Base-by-base conservation (phyloP, 2,113 vertebrate genomes). In the Leptocoma aspasia region DNA sequence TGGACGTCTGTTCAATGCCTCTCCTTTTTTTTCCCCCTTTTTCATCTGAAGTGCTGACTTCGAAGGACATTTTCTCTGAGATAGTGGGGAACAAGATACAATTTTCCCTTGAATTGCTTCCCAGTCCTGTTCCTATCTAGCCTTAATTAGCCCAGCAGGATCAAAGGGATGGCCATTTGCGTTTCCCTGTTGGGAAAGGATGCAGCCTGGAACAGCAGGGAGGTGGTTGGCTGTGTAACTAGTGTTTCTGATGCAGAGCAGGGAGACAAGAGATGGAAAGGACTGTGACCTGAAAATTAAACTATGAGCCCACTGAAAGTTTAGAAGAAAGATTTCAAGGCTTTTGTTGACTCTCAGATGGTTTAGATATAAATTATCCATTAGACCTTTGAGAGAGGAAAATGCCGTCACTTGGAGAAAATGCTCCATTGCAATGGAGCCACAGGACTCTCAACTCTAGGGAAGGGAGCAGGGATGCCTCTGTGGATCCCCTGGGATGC, bases 401-500 rank as follows among this genome's bases (percentile, higher is more conserved):
- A 68, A 50, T 5, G 5, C 19, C 39, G 12, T 26, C 63, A 24
- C 42, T 79, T 66, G 49, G 47, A 82, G 52, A 78, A 84, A 31
- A 77, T 17, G 15, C 33, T 80, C n/a, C 9, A 16, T 16, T 47
- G 24, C 42, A n/a, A 12, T 19, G 20, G 28, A 68, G 23, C 35
- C 27, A 19, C 0, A 5, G 30, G 64, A 21, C 33, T 60, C 28
- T 33, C 3, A 10, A 0, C 10, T 33, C 33, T 27, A 24, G 21
- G 39, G 30, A 59, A 37, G 35, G 63, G 15, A 86, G 50, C 27
- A 30, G 31, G 18, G 50, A 37, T 9, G 13, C 6, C 27, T 81
- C n/a, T 52, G 33, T 0, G 0, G 1, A n/a, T 57, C 66, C 3
- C 1, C 6, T 3, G 1, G 28, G 35, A 57, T n/a, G 52, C 56